Percentiles rank a stretch among this genome's conserved stretches.
These are phyloP conservation scores for Neoniphon sammara DNA, from an alignment of 2,797 vertebrate genomes.

Conservation along the genomic window DNA sequence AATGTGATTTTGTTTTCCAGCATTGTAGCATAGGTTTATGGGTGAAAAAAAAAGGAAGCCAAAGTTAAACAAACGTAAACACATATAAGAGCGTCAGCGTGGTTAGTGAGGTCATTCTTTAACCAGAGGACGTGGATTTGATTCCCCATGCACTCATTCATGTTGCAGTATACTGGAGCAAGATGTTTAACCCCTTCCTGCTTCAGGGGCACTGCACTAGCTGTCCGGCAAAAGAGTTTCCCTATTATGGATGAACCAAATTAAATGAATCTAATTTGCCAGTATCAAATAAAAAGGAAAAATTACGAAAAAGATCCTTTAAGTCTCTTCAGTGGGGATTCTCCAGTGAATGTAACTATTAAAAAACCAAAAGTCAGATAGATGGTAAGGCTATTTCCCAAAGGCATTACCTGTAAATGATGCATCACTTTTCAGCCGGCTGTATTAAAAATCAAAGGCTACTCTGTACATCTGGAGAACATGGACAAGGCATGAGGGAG, in stretches of 20 bases:
- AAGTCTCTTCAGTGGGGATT: neutral
- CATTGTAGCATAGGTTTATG: too few species aligned
- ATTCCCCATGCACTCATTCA: neutral
- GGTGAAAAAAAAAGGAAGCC: too few species aligned
- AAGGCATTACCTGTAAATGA: slow-evolving; percentile 26
- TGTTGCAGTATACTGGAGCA: neutral
- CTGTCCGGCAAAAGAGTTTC: neutral
- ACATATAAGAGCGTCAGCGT: too few species aligned
- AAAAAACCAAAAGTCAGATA: slow-evolving; percentile 9
- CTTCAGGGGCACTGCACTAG: neutral
- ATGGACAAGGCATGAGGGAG: slow-evolving; percentile 6
- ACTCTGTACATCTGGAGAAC: slow-evolving; percentile 59
- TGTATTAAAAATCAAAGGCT: slow-evolving; percentile 52
- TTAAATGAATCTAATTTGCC: too few species aligned
- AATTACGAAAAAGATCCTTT: neutral
- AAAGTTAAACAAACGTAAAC: too few species aligned
- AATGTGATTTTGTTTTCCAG: too few species aligned
- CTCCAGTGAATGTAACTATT: neutral
- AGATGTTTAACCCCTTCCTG: neutral
- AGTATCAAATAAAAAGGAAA: slow-evolving; percentile 11
- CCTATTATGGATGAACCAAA: neutral
- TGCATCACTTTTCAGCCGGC: slow-evolving; percentile 13
- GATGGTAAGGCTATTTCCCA: slow-evolving; percentile 14
- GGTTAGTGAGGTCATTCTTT: too few species aligned
- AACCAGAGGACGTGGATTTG: too few species aligned